These are phyloP conservation scores for Scaptomyza parva DNA, from an alignment of 2,888 invertebrate species.

Conservation along the genomic window DNA sequence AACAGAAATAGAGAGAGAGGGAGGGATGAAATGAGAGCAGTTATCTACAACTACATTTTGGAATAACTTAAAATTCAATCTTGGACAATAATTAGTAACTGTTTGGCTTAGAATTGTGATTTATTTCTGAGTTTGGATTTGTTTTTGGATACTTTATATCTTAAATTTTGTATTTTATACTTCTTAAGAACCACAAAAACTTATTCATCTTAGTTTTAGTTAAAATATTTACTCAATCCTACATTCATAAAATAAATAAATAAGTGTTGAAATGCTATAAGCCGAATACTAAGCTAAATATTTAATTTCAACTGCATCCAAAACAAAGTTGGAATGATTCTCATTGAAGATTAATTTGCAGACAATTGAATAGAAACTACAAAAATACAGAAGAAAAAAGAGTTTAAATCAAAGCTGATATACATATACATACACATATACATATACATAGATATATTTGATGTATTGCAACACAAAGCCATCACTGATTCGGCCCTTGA, in stretches of 20 bases:
- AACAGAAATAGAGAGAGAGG: background rate
- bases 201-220: no score
- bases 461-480: conserved; percentile 18
- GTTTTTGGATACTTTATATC: no score
- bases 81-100: background rate
- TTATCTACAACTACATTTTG: background rate
- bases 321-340: background rate
- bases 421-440: no score
- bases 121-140: no score
- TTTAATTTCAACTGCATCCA: background rate
- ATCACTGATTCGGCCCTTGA: conserved; percentile 40
- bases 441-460: background rate
- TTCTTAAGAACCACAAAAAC: no score
- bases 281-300: background rate
- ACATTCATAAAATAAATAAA: background rate
- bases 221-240: no score
- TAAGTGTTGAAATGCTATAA: background rate
- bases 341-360: background rate
- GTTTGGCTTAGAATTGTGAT: background rate
- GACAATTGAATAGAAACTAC: background rate
- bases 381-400: background rate
- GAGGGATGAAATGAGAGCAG: background rate
- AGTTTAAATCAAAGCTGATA: conserved; percentile 1
- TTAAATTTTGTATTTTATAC: no score
- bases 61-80: background rate